Conservation (phyloP, 2,888 invertebrate species). For the Melikaiella ostensackeni region DNA sequence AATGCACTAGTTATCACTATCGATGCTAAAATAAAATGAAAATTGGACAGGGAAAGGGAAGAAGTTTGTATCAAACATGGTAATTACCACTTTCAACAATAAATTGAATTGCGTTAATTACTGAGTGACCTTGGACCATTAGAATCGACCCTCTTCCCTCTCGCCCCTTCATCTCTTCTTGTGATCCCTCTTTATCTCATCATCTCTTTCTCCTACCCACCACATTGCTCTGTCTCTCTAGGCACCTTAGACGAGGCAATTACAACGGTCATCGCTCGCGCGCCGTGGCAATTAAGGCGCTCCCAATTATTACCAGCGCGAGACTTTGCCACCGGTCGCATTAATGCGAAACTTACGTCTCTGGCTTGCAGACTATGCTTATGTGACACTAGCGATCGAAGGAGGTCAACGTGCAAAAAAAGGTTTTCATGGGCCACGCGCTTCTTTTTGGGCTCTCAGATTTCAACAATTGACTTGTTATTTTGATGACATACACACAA, state of each 20-base stretch:
- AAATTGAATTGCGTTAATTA: constrained; percentile 62
- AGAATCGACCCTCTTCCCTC: constrained; percentile 47
- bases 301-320: constrained; percentile 70
- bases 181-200: constrained; percentile 45
- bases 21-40: too few species aligned
- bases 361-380: constrained; percentile 20
- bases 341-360: constrained; percentile 49
- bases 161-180: constrained; percentile 51
- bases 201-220: constrained; percentile 16
- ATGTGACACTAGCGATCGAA: constrained; percentile 2
- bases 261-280: constrained; percentile 72
- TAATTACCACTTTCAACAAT: constrained; percentile 59
- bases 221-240: constrained; percentile 42
- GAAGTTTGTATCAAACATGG: constrained; percentile 42
- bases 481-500: not conserved
- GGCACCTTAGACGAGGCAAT: constrained; percentile 69
- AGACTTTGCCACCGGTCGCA: constrained; percentile 35
- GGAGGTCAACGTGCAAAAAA: not conserved
- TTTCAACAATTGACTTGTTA: too few species aligned
- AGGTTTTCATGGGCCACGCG: not conserved
- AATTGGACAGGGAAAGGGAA: too few species aligned
- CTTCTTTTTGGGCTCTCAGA: not conserved
- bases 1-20: not conserved
- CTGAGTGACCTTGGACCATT: constrained; percentile 58
- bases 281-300: constrained; percentile 72